A percentile compares a stretch with the other conserved stretches of the same genome.
These are phyloP conservation scores for Tor tambroides DNA, from an alignment of 2,113 vertebrate genomes.

Conservation along the genomic window DNA sequence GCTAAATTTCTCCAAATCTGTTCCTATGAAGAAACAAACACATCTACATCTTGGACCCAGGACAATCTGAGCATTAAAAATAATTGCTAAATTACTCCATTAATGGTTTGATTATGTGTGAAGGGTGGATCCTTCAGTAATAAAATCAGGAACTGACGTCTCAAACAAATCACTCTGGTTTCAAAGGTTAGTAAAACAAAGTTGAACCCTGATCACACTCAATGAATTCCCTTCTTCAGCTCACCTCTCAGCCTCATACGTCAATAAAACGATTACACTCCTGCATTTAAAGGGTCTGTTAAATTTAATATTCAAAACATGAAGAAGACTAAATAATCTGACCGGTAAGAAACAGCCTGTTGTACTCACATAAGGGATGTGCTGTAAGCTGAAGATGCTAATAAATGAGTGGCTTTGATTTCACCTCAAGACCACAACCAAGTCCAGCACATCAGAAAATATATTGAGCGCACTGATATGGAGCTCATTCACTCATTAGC, in stretches of 20 bases:
- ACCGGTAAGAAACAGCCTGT: slow-evolving; percentile 9
- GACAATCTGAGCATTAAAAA: not conserved
- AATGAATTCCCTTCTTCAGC: not conserved
- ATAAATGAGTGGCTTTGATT: not conserved
- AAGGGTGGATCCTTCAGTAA: not conserved
- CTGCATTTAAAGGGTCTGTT: not conserved
- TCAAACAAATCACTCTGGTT: not conserved
- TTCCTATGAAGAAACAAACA: too few species aligned
- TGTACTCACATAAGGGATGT: not conserved
- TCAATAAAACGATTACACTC: not conserved
- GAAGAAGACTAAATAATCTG: not conserved
- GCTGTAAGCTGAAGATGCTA: not conserved
- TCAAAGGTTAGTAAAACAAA: slow-evolving; percentile 33
- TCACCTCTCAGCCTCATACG: not conserved
- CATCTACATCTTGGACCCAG: too few species aligned
- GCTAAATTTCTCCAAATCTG: too few species aligned
- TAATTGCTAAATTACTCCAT: not conserved
- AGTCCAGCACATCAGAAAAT: not conserved
- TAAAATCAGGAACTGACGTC: not conserved
- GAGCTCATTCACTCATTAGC: slow-evolving; percentile 29
- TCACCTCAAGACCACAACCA: not conserved
- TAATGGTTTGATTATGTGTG: not conserved
- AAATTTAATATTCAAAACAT: not conserved
- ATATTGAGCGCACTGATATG: not conserved
- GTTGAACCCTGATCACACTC: slow-evolving; percentile 5